phyloP scores from a whole-genome alignment of 2,797 vertebrate genomes.

The Heliangelus exortis region DNA sequence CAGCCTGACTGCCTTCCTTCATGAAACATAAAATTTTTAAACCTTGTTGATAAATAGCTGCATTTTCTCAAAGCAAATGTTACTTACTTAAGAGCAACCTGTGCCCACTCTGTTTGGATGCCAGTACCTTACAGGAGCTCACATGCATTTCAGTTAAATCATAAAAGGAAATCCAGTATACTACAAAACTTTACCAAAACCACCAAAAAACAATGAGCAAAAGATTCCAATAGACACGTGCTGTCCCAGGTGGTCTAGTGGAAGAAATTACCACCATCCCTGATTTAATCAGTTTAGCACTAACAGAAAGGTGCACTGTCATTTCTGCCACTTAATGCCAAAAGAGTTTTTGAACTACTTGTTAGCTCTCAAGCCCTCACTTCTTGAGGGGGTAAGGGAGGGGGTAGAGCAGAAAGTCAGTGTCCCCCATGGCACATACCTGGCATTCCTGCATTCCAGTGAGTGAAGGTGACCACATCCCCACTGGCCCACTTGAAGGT shows the following conservation, averaged over 20 bases:
- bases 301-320: not conserved
- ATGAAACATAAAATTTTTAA: not conserved
- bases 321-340: not conserved
- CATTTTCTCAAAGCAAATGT: not conserved
- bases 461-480: conserved; percentile 83
- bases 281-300: not conserved
- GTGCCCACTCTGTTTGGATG: not conserved
- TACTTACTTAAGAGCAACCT: not conserved
- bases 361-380: not conserved
- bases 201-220: not conserved
- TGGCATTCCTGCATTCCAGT: conserved; percentile 93
- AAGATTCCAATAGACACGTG: not conserved
- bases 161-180: not conserved
- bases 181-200: not conserved
- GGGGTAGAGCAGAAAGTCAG: not conserved
- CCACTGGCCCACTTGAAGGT: conserved; percentile 84
- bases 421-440: conserved; percentile 70
- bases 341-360: not conserved
- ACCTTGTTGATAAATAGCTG: not conserved
- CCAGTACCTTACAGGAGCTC: not conserved
- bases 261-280: not conserved
- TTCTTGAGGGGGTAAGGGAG: not conserved
- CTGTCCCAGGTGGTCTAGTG: not conserved
- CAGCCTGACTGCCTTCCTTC: conserved; percentile 89
- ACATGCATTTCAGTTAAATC: not conserved